Evolutionary conservation across 2,113 vertebrate species (phyloP), one percentile per base, ranked within the genome.

Genomic region (Hippocampus barbouri): DNA sequence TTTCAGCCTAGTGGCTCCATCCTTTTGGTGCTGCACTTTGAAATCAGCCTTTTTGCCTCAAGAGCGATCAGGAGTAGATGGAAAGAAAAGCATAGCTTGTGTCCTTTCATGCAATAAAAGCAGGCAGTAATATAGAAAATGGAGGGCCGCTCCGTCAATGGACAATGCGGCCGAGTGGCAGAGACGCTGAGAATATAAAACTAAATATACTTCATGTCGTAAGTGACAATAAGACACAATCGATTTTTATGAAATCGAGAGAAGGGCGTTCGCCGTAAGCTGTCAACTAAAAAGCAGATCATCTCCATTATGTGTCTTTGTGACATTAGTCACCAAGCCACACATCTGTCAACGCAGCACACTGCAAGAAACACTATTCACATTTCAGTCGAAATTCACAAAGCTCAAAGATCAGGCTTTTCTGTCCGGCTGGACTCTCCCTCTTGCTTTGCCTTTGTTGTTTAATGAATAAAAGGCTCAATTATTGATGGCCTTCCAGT

Each of bases 381-480:
- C 72, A 78, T 69, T 83, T 84, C 68, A 62, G 75, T 78, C 69
- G 56, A 60, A 63, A 77, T 61, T 82, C n/a, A 66, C 60, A 66
- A 43, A 43, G 69, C 49, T 72, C 60, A 72, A 80, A 79, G 43
- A 78, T 80, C 72, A 61, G 68, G 38, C 69, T 70, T 70, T 47
- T 38, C 78, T 62, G 73, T 75, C 69, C 69, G 74, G 66, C 68
- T 25, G 30, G 63, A 20, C 61, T 71, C 62, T 57, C 82, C 70
- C 72, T 72, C 74, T 72, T 87, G 76, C 78, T 77, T 84, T 70
- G 60, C 71, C 80, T 88, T 81, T 83, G 84, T 87, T 80, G 75
- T 89, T 89, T 85, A 86, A 88, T 91, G 84, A 84, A 89, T 89
- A 83, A 81, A 87, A 45, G 15, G 49, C 61, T 92, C 68, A 87